Conservation (phyloP, 2,797 vertebrate species). For the Dipus sagitta region DNA sequence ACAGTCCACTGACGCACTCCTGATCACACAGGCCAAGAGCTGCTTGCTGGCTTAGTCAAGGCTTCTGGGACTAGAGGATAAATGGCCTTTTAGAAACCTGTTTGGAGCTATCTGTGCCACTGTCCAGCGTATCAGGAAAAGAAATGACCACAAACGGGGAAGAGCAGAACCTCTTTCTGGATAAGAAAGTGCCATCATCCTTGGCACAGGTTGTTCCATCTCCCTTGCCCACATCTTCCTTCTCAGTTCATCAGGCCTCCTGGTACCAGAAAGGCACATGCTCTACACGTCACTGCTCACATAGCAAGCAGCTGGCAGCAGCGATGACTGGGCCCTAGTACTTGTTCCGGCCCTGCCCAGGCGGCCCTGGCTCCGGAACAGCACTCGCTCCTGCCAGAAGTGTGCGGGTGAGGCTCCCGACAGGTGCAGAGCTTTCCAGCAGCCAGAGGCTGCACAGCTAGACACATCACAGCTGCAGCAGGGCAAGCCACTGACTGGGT, state of each 20-base stretch:
- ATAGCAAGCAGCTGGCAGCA: neutral
- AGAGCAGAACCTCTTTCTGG: neutral
- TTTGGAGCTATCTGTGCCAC: constrained; percentile 9
- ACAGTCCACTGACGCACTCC: neutral
- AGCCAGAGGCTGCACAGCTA: neutral
- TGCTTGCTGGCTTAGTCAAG: neutral
- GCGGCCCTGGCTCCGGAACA: constrained; percentile 26
- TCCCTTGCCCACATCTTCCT: neutral
- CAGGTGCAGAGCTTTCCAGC: constrained; percentile 19
- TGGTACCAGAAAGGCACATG: neutral
- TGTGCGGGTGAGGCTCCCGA: constrained; percentile 52
- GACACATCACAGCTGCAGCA: neutral
- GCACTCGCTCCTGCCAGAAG: constrained; percentile 61
- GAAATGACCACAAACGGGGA: neutral
- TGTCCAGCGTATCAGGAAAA: neutral
- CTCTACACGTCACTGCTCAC: neutral
- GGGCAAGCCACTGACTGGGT: neutral
- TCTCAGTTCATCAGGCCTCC: neutral
- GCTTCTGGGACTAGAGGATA: constrained; percentile 1
- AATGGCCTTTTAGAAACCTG: neutral
- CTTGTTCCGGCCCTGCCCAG: constrained; percentile 31
- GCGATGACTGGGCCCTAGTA: neutral
- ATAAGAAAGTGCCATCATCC: neutral
- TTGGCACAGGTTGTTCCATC: neutral
- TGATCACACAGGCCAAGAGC: neutral